Conservation (phyloP, 1,140 invertebrate genomes). For the Micrasema longulum region DNA sequence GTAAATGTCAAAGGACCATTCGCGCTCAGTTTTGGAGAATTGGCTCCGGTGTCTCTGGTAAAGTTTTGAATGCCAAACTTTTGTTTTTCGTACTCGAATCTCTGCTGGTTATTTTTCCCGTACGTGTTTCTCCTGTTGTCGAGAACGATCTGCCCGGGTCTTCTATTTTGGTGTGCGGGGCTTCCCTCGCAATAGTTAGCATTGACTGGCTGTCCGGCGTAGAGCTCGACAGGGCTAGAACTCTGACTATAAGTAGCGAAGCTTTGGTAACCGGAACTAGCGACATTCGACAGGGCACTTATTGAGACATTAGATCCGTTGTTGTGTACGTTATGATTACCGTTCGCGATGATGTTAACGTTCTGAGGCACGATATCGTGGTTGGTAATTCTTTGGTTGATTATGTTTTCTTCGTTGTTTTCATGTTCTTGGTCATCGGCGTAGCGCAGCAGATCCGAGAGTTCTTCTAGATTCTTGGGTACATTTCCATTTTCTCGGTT, state of each 20-base stretch:
- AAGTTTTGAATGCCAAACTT: slow-evolving; percentile 69
- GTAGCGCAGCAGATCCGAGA: slow-evolving; percentile 78
- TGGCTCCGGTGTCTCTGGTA: slow-evolving; percentile 66
- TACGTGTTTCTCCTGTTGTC: slow-evolving; percentile 61
- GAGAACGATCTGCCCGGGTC: slow-evolving; percentile 22
- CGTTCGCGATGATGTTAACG: slow-evolving; percentile 62
- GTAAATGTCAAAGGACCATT: slow-evolving; percentile 84
- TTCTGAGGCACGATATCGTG: slow-evolving; percentile 60
- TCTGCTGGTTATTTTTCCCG: slow-evolving; percentile 67
- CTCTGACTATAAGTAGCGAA: slow-evolving; percentile 91
- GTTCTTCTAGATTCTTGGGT: slow-evolving; percentile 74
- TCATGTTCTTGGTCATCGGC: slow-evolving; percentile 72
- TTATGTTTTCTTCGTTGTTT: slow-evolving; percentile 60
- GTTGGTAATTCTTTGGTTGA: slow-evolving; percentile 58
- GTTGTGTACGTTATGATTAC: slow-evolving; percentile 61
- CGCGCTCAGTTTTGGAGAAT: slow-evolving; percentile 65
- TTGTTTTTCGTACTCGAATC: slow-evolving; percentile 67
- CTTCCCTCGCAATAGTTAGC: slow-evolving; percentile 46
- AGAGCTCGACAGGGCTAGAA: slow-evolving; percentile 87
- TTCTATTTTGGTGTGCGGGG: slow-evolving; percentile 44
- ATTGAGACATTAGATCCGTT: slow-evolving; percentile 82
- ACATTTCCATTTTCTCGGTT: slow-evolving; percentile 59
- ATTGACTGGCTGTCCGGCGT: slow-evolving; percentile 59
- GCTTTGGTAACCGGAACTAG: slow-evolving; percentile 91
- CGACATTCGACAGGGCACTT: slow-evolving; percentile 84